Base-by-base conservation (phyloP, 2,797 vertebrate genomes). In the Haliaeetus albicilla region DNA sequence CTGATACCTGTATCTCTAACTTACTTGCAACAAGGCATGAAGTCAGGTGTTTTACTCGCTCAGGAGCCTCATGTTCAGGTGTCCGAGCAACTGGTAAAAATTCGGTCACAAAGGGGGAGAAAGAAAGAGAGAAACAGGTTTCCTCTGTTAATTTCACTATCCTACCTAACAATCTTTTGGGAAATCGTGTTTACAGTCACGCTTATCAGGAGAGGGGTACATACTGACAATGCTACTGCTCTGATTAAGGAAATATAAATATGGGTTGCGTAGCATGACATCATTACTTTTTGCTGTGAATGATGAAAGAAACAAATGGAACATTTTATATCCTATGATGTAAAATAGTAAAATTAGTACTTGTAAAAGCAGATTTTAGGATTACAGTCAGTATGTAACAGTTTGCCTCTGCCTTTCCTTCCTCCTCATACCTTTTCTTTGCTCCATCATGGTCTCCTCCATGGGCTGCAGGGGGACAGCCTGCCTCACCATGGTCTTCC, bases 211-310 rank as follows among this genome's bases (percentile, higher is more conserved):
- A 48, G 23, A 70, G 5, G 3, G 3, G 2, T 18, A 68, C 13
- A 13, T 31, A 57, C 2, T 19, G 46, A 48, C 8, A 56, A 3
- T 5, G 4, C 4, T 56, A 44, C 0, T 0, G 1, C 16, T 84
- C 17, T 76, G 37, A 71, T 56, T 53, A 65, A 73, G 22, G 5
- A 85, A 75, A 69, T 22, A 37, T 18, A 49, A 51, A 28, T 25
- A 33, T 6, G 6, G 5, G 5, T 4, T 87, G 6, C 6, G 9
- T 30, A 75, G 11, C 1, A 0, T 49, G 19, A 49, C 11, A 51
- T 27, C 24, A 25, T 22, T 70, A 31, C 2, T 1, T 71, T 75
- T 60, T 79, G 4, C 22, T 56, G 23, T 48, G 53, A 89, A 57
- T 33, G 28, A 53, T 27, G 17, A 75, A 75, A 89, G 19, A 91